Percentiles rank a stretch among this genome's conserved stretches.
These are phyloP conservation scores for Macrotis lagotis DNA, from an alignment of 2,113 vertebrate genomes.

Conservation along the genomic window DNA sequence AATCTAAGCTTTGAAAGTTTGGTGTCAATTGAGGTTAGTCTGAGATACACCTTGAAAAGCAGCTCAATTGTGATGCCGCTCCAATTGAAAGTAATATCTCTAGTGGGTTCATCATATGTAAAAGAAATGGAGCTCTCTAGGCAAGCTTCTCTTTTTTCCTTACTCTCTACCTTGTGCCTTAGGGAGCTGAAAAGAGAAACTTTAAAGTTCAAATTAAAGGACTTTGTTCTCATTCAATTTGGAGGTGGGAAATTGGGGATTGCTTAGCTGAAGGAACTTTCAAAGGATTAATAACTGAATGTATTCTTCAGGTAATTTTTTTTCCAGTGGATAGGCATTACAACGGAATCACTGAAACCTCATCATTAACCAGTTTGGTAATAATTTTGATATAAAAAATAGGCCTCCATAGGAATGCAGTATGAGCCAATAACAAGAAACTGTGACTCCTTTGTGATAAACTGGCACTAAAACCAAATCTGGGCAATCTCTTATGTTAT, in stretches of 20 bases:
- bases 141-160: constrained; percentile 65
- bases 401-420: constrained; percentile 53
- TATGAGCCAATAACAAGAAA: constrained; percentile 72
- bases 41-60: constrained; percentile 46
- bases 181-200: constrained; percentile 54
- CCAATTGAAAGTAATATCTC: constrained; percentile 62
- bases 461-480: constrained; percentile 72
- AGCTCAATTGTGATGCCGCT: constrained; percentile 54
- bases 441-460: constrained; percentile 75
- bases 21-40: constrained; percentile 14
- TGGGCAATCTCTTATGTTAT: constrained; percentile 78
- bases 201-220: constrained; percentile 56
- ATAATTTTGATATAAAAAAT: constrained; percentile 68
- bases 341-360: constrained; percentile 42
- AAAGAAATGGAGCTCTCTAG: constrained; percentile 65
- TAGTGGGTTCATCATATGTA: constrained; percentile 62
- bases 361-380: constrained; percentile 45
- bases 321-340: constrained; percentile 27
- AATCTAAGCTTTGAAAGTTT: constrained; percentile 62
- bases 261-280: constrained; percentile 59
- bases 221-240: constrained; percentile 58
- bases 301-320: constrained; percentile 45
- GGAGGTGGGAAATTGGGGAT: constrained; percentile 41
- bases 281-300: constrained; percentile 51
- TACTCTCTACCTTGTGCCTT: constrained; percentile 36